Base-by-base conservation (phyloP, 2,797 vertebrate genomes). In the Botia kubotai region DNA sequence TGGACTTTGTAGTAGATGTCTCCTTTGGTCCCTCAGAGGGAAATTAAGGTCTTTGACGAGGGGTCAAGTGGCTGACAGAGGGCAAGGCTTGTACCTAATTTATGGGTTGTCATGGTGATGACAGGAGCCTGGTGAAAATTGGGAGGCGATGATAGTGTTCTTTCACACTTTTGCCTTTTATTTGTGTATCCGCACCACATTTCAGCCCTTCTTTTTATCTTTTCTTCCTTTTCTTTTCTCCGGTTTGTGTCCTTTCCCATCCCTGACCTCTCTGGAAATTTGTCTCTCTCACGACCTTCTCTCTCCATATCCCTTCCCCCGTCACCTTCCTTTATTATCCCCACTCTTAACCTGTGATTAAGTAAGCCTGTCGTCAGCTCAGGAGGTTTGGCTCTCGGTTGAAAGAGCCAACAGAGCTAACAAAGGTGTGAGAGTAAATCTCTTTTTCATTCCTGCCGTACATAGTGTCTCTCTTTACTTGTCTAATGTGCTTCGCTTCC, bases 81-180 rank as follows among this genome's bases (percentile, higher is more conserved):
- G 84, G 84, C 71, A 23, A 58, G 79, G 72, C 86, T 48, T 81
- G 14, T 23, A 80, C 82, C 86, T 90, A 91, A 91, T 90, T 90
- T 87, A 92, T 68, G 52, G 80, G 89, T 90, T 82, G 77, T 90
- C 89, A 81, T 89, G 92, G 93, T 16, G 86, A 93, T 84, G 16
- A 75, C 81, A 90, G 88, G 89, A 89, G 90, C 90, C 86, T 86
- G 84, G 87, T 80, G 89, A 90, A 86, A 93, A 92, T 91, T 90
- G 75, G 60, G 87, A 90, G 86, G 82, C 78, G 77, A 78, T 19
- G 57, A 89, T 91, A 88, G 79, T 87, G 81, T 79, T 72, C 62
- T 70, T 71, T 85, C 73, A 29, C 26, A 14, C 63, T 75, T 67
- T 65, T 88, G 72, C 82, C 76, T 78, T 83, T 83, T 91, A 80